phyloP scores from a whole-genome alignment of 2,888 invertebrate species.

The Coremacera marginata region DNA sequence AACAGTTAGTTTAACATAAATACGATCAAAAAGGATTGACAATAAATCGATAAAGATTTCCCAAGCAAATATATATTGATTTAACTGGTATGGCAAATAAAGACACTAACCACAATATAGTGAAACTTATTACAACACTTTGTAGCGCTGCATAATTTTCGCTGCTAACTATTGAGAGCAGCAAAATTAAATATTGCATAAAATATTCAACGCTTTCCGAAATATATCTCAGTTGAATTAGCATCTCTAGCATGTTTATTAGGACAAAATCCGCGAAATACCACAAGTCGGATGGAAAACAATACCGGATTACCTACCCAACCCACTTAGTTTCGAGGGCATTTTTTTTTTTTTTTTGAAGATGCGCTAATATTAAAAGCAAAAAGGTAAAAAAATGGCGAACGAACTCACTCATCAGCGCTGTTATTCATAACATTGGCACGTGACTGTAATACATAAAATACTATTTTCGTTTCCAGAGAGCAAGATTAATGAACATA shows the following conservation, averaged over 20 bases:
- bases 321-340: not conserved
- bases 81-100: too few species aligned
- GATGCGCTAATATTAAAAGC: not conserved
- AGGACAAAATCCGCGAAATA: constrained; percentile 10
- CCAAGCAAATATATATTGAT: too few species aligned
- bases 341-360: too few species aligned
- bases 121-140: too few species aligned
- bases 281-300: not conserved
- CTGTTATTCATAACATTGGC: constrained; percentile 30
- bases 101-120: too few species aligned
- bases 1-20: too few species aligned
- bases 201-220: not conserved
- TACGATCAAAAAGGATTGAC: too few species aligned
- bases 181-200: not conserved
- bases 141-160: too few species aligned
- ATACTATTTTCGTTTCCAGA: not conserved
- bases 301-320: not conserved
- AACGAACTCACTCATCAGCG: constrained; percentile 34
- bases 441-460: constrained; percentile 36
- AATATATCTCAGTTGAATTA: not conserved
- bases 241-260: not conserved
- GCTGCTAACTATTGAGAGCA: too few species aligned
- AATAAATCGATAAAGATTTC: too few species aligned
- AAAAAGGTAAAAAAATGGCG: not conserved
- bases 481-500: not conserved